These are phyloP conservation scores for Mastigias papua DNA, from an alignment of 30 jellyfish, hydroid and myxozoan genomes.

Conservation along the genomic window DNA sequence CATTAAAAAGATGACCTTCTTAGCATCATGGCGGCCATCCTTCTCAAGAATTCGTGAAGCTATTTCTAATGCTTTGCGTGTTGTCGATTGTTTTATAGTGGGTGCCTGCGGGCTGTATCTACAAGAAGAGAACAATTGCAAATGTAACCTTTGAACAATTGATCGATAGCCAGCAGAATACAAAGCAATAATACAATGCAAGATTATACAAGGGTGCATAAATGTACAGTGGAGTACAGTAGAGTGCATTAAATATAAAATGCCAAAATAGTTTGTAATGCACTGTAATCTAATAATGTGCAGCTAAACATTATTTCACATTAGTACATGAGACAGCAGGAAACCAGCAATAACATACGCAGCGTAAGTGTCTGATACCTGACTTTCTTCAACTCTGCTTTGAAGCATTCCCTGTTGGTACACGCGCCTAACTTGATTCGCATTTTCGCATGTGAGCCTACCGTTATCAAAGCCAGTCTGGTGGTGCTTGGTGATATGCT, in stretches of 20 bases:
- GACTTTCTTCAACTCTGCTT: neutral
- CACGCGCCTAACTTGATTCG: constrained; percentile 1
- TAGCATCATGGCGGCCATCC: neutral
- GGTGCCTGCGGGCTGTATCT: no score
- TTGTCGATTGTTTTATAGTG: no score
- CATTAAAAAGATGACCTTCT: neutral
- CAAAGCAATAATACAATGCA: no score
- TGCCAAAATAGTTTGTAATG: no score
- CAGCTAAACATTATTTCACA: no score
- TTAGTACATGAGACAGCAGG: no score
- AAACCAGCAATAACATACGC: neutral
- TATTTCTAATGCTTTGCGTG: neutral
- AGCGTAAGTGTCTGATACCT: neutral
- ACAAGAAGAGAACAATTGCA: no score
- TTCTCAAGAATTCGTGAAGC: neutral
- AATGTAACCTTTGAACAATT: no score
- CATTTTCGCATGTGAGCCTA: neutral
- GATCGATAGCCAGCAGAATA: no score
- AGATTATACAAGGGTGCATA: no score
- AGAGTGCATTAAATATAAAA: neutral
- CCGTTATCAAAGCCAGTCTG: constrained; percentile 10
- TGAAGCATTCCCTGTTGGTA: constrained; percentile 42
- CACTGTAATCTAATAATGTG: neutral
- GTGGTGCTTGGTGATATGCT: constrained; percentile 36
- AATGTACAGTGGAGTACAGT: neutral